These are phyloP conservation scores for Thaumetopoea pityocampa DNA, from an alignment of 1,140 invertebrate genomes.

Conservation along the genomic window DNA sequence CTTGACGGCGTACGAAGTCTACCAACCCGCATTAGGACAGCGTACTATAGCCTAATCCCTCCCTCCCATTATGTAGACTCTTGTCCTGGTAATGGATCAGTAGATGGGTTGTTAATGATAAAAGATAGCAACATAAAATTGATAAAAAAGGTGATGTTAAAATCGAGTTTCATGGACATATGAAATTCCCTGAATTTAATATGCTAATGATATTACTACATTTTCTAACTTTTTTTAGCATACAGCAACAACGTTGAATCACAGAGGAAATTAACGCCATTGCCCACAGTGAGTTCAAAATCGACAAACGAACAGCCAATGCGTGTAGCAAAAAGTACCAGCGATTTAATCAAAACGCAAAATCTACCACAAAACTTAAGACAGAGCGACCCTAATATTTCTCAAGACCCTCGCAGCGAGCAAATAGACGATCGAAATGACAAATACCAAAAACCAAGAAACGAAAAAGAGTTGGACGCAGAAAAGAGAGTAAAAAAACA, in stretches of 20 bases:
- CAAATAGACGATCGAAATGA: slow-evolving; percentile 6
- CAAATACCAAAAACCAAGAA: slow-evolving; percentile 5
- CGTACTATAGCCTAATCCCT: too few relatives aligned
- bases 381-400: slow-evolving; percentile 30
- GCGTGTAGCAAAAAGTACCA: slow-evolving; percentile 43
- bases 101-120: too few relatives aligned
- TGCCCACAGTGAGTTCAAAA: slow-evolving; percentile 2
- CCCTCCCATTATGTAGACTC: too few relatives aligned
- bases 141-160: too few relatives aligned
- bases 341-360: slow-evolving; percentile 25
- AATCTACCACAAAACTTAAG: slow-evolving; percentile 20
- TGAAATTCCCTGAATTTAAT: too few relatives aligned
- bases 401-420: slow-evolving; percentile 23
- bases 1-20: too few relatives aligned
- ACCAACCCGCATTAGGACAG: too few relatives aligned
- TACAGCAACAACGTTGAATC: slow-evolving; percentile 21
- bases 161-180: too few relatives aligned
- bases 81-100: too few relatives aligned
- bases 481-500: slow-evolving; percentile 28
- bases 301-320: slow-evolving; percentile 3
- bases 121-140: too few relatives aligned
- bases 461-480: slow-evolving; percentile 10
- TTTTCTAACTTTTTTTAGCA: slow-evolving; percentile 33
- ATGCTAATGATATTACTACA: too few relatives aligned
- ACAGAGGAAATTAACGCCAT: slow-evolving; percentile 33